These are phyloP conservation scores for Meiosimyza platycephala DNA, from an alignment of 2,888 invertebrate genomes.

Conservation along the genomic window DNA sequence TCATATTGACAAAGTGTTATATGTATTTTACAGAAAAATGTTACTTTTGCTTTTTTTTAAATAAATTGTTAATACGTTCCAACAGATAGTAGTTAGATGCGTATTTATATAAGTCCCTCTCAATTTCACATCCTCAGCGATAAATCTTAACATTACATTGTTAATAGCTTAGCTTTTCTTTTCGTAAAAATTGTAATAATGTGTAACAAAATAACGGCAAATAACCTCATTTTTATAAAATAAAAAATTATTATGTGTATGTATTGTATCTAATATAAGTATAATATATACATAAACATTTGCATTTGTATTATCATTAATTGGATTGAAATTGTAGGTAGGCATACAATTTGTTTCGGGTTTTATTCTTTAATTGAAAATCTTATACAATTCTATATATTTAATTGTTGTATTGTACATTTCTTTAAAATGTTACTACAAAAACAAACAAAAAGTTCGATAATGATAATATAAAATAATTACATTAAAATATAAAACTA, in stretches of 20 bases:
- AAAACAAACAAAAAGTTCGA: conserved; percentile 11
- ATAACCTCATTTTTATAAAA: background rate
- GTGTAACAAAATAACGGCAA: conserved; percentile 16
- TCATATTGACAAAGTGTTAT: conserved; percentile 43
- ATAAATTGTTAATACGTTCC: conserved; percentile 34
- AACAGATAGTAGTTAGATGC: conserved; percentile 3
- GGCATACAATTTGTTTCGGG: background rate
- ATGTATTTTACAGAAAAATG: conserved; percentile 39
- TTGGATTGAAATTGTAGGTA: background rate
- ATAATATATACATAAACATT: too few relatives aligned
- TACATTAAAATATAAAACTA: background rate
- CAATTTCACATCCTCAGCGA: background rate
- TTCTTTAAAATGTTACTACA: background rate
- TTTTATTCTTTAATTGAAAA: background rate
- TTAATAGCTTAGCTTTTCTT: conserved; percentile 11
- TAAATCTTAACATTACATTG: conserved; percentile 2
- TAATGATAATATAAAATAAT: conserved; percentile 29
- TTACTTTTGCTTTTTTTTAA: background rate
- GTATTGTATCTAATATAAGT: too few relatives aligned
- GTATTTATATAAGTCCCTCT: background rate
- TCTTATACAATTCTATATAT: background rate
- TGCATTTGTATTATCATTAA: too few relatives aligned
- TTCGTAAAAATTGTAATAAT: conserved; percentile 14
- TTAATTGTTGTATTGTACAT: background rate
- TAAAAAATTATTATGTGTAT: too few relatives aligned